Evolutionary conservation across 2,888 invertebrate species (phyloP).

Genomic region (Darwinula stevensoni): DNA sequence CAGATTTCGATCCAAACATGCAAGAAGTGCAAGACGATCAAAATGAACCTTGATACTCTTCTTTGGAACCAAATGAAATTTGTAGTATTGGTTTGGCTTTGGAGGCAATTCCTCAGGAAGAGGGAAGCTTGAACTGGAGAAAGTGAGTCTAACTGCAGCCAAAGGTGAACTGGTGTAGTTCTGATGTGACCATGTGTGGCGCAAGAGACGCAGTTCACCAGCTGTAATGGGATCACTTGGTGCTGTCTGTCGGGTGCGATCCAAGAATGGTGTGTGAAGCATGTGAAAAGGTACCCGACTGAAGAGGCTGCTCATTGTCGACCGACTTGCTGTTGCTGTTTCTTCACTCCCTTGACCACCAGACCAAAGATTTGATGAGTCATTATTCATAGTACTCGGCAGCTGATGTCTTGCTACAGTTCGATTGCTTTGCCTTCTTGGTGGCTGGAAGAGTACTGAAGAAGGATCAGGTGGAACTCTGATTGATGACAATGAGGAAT

Average conservation of each 20-base stretch:
- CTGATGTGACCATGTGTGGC: not conserved
- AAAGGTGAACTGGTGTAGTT: not conserved
- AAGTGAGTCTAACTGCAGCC: not conserved
- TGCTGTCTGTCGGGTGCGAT: conserved; percentile 14
- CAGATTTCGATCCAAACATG: conserved; percentile 70
- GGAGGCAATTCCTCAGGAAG: conserved; percentile 11
- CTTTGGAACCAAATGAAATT: conserved; percentile 33
- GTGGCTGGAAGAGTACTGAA: not conserved
- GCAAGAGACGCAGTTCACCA: conserved; percentile 8
- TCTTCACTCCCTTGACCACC: not conserved
- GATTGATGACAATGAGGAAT: too few species aligned
- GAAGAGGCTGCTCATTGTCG: too few species aligned
- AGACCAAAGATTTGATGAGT: too few species aligned
- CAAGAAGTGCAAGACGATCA: conserved; percentile 68
- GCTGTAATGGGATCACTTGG: conserved; percentile 5
- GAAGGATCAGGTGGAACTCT: not conserved
- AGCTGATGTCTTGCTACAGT: too few species aligned
- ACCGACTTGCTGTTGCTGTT: not conserved
- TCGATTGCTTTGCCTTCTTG: not conserved
- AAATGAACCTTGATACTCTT: conserved; percentile 47
- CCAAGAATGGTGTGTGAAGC: conserved; percentile 14
- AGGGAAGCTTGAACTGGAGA: not conserved
- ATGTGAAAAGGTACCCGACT: conserved; percentile 12
- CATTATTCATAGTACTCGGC: too few species aligned
- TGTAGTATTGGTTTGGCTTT: conserved; percentile 31